These are phyloP conservation scores for Brachionus asplanchnoidis DNA, from an alignment of 1,140 invertebrate genomes.

Conservation along the genomic window DNA sequence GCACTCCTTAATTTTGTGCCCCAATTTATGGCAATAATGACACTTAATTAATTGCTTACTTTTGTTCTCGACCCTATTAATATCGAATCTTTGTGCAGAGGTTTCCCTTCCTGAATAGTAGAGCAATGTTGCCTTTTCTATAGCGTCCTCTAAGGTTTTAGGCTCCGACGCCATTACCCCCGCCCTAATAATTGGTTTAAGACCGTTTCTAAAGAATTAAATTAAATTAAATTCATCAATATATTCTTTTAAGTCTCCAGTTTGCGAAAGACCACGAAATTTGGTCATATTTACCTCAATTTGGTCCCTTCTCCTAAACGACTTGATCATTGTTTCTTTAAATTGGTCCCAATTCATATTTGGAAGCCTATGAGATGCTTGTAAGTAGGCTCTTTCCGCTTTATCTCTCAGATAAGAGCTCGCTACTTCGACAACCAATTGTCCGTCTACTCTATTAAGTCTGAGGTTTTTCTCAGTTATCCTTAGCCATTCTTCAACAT, in stretches of 20 bases:
- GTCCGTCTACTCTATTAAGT: not conserved
- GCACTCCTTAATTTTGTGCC: not conserved
- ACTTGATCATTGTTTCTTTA: not conserved
- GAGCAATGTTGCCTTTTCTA: not conserved
- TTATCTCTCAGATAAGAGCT: constrained; percentile 5
- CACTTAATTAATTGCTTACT: not conserved
- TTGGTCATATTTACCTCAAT: too few relatives aligned
- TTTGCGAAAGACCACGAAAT: not conserved
- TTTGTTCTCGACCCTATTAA: not conserved
- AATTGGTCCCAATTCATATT: constrained; percentile 9
- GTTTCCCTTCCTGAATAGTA: not conserved
- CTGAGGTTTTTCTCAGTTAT: not conserved
- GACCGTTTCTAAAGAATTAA: not conserved
- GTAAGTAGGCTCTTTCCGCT: not conserved
- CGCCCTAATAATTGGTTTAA: constrained; percentile 3
- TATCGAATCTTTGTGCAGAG: not conserved
- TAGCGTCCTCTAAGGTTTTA: not conserved
- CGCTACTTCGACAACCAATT: not conserved
- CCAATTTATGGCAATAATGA: not conserved
- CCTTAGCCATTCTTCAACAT: not conserved
- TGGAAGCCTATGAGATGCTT: not conserved
- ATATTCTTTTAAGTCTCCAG: not conserved
- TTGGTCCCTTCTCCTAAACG: not conserved
- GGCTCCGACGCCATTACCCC: not conserved
- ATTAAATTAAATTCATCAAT: constrained; percentile 24